Base-by-base conservation (phyloP, 1,140 invertebrate species). In the Drosophila kikkawai region DNA sequence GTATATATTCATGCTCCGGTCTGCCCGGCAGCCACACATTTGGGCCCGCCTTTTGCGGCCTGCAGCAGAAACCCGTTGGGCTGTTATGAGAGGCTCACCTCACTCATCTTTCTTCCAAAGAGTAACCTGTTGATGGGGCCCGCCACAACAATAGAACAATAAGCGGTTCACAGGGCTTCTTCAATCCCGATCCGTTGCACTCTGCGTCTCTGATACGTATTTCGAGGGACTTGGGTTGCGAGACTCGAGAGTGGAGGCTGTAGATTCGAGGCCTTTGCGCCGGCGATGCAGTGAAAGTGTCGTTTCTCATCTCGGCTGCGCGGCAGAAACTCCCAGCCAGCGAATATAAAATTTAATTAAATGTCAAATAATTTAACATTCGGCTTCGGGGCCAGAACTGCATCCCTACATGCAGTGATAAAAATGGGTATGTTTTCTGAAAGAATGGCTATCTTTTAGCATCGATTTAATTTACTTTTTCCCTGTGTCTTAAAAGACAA, bases 311-410 rank as follows among this genome's bases (percentile, higher is more conserved):
- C 67, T 73, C 55, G 42, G 70, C 71, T 71, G 63, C 64, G 53
- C 51, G 68, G 53, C 60, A 59, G 47, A 42, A 51, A 63, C 47
- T 59, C 58, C 42, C 45, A 57, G 29, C 26, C 34, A 55, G 51
- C 42, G 47, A 39, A 55, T 50, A 68, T 64, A 59, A 59, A 77
- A 79, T 63, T 90, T 90, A 91, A 90, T 90, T 91, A 90, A 91
- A 85, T 86, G 85, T 90, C 85, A 90, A 90, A 90, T 90, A 91
- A 91, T 82, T 90, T 76, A 90, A 60, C 70, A 76, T 65, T 73
- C 80, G 39, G 60, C 57, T 51, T 39, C 51, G 60, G 7, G 29
- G 48, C 71, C 71, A 67, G 67, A 76, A 77, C 75, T 69, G 68
- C 86, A 81, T 79, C 77, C 84, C 80, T 88, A 81, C 37, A 37